Base-by-base conservation (phyloP, 2,888 invertebrate genomes). In the Notodonta dromedarius region DNA sequence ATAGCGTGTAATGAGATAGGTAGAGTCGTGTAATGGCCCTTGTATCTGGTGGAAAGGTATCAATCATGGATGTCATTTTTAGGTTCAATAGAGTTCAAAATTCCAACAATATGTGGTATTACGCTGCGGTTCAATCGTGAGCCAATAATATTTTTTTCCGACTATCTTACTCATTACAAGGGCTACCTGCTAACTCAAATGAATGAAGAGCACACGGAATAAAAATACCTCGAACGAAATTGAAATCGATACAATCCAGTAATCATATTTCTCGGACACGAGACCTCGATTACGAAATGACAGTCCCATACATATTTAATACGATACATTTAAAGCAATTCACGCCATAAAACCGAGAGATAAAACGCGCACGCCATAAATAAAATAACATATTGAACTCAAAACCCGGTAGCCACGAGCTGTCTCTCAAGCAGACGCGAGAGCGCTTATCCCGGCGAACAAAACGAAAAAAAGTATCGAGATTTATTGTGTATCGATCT, bases 401-500 rank as follows among this genome's bases (percentile, higher is more conserved):
- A 65, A 84, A 86, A 79, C 76, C 85, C 87, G 80, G 87, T 87
- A 87, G 88, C 87, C 71, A 73, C 72, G 76, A 82, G 76, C 85
- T 84, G 87, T 86, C 85, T 81, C 82, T 75, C 78, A 77, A 76
- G 74, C 77, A 80, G 74, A 73, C 74, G 78, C 70, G 74, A 75
- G 78, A 73, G 74, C 78, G 84, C 86, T 85, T 83, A 83, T 80
- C 79, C 76, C 67, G 72, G 74, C 73, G 67, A 58, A 73, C 62
- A 67, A 66, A 62, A 73, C 74, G 82, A 83, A 83, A 79, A 80
- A 83, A 84, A 73, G 64, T 79, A 77, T 67, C 60, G 78, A 84
- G 87, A 87, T 87, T 86, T 87, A 87, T 87, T 82, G 86, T 84
- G 81, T 82, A 87, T 87, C 86, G 86, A 88, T 87, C 86, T 82